A percentile compares a stretch with the other conserved stretches of the same genome.
Evolutionary conservation across 1,140 invertebrate genomes (phyloP).

Genomic region (Homalodisca vitripennis): DNA sequence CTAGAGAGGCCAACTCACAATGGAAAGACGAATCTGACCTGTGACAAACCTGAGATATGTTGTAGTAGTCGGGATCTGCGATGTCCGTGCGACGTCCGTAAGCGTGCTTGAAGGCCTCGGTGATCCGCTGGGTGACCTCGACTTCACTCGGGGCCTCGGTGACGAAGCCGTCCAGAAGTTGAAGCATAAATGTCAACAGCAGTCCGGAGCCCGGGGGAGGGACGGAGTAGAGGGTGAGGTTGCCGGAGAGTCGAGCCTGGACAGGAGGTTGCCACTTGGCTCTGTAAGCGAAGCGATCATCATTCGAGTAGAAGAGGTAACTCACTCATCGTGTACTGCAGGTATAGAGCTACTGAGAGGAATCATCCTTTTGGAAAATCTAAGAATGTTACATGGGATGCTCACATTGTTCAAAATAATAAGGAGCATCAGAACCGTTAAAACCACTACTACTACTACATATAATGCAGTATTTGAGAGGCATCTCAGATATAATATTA

Average conservation of each 20-base stretch:
- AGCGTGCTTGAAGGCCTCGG: constrained; percentile 93
- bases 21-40: too few relatives aligned
- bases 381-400: constrained; percentile 74
- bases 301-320: too few relatives aligned
- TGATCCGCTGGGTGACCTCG: constrained; percentile 70
- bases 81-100: constrained; percentile 84
- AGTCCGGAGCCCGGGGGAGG: constrained; percentile 83
- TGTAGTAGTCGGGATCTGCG: constrained; percentile 69
- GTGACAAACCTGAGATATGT: constrained; percentile 39
- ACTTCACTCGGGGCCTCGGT: constrained; percentile 46
- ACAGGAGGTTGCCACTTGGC: constrained; percentile 63
- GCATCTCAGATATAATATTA: too few relatives aligned
- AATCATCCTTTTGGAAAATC: too few relatives aligned
- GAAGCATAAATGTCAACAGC: constrained; percentile 78
- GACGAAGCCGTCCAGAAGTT: constrained; percentile 68
- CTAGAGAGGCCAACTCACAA: too few relatives aligned
- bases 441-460: too few relatives aligned
- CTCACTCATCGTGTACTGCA: too few relatives aligned
- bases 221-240: constrained; percentile 66
- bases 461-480: too few relatives aligned
- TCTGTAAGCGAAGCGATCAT: too few relatives aligned
- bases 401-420: constrained; percentile 73
- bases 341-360: too few relatives aligned
- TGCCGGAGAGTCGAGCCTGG: constrained; percentile 53
- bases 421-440: too few relatives aligned